Evolutionary conservation across 2,888 invertebrate species (phyloP).

Genomic region (Glyphotaelius pellucidus): DNA sequence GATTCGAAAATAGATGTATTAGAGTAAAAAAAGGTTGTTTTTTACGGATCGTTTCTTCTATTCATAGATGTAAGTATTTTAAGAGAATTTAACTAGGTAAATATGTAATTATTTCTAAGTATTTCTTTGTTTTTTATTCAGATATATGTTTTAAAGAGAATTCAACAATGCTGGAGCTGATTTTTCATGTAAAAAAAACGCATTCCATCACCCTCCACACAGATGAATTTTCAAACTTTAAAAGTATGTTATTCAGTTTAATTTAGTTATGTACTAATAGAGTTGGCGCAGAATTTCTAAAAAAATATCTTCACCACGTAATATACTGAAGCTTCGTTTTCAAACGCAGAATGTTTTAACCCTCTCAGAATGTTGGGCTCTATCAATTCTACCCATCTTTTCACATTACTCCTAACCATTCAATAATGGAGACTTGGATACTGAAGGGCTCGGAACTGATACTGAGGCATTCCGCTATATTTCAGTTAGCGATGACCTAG

Average conservation of each 20-base stretch:
- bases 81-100: too few species aligned
- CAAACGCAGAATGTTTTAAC: neutral
- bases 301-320: neutral
- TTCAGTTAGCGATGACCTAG: conserved; percentile 2
- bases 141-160: too few species aligned
- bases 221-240: neutral
- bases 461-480: neutral
- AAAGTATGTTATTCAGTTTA: neutral
- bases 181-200: neutral
- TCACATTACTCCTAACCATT: neutral
- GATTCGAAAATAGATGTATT: too few species aligned
- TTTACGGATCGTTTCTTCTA: too few species aligned
- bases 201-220: neutral
- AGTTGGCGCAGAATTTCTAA: neutral
- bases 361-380: neutral
- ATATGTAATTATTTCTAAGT: too few species aligned
- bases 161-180: too few species aligned
- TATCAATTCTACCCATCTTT: neutral
- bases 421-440: neutral
- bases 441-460: neutral
- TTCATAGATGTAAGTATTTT: too few species aligned
- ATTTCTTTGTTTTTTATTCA: too few species aligned
- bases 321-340: neutral
- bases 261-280: neutral
- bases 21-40: too few species aligned